Percentiles rank a stretch among this genome's conserved stretches.
Conservation (phyloP, 2,888 invertebrate species). For the Leistus spinibarbis region DNA sequence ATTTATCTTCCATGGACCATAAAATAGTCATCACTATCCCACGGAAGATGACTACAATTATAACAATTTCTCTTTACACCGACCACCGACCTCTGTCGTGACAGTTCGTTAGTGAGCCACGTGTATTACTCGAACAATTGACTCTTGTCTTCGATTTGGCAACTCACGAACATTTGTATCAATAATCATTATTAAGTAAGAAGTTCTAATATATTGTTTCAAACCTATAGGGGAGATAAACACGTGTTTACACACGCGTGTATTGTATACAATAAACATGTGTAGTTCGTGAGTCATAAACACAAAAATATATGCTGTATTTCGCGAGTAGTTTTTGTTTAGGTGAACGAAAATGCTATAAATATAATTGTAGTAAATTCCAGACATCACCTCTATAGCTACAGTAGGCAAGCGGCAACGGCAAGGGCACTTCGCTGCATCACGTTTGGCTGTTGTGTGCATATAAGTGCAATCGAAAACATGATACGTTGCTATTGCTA, state of each 20-base stretch:
- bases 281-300: not conserved
- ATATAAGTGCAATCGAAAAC: not conserved
- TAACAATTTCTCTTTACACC: no score
- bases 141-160: no score
- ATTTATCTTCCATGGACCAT: not conserved
- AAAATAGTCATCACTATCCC: no score
- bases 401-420: not conserved
- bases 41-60: no score
- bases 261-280: not conserved
- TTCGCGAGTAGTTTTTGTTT: not conserved
- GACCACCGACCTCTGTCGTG: no score
- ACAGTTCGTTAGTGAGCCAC: no score
- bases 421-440: not conserved
- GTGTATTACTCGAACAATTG: no score
- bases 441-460: no score
- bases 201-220: no score
- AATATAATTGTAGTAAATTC: not conserved
- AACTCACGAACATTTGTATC: no score
- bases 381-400: not conserved
- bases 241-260: not conserved
- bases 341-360: not conserved
- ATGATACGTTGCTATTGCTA: no score
- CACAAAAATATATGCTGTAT: not conserved
- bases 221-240: not conserved
- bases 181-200: no score